Conservation (phyloP, 2,888 invertebrate species). For the Drosophila anceps region DNA sequence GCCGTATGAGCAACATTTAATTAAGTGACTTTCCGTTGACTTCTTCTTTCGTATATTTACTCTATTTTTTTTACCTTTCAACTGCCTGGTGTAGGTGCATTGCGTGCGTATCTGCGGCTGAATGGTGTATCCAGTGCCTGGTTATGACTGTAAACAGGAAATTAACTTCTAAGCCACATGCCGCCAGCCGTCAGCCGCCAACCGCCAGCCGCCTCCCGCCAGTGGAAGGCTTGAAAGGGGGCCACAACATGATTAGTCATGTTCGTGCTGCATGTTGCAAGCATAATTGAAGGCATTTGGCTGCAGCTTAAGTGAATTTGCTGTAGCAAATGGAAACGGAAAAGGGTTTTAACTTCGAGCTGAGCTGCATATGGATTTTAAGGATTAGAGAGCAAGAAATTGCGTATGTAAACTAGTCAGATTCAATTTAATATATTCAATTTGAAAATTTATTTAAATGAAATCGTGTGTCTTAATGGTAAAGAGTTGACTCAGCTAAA, state of each 20-base stretch:
- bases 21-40: slow-evolving; percentile 63
- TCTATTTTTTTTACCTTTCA: slow-evolving; percentile 1
- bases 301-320: slow-evolving; percentile 60
- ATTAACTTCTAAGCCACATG: slow-evolving; percentile 66
- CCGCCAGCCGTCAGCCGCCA: slow-evolving; percentile 7
- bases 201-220: slow-evolving; percentile 47
- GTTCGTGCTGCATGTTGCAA: slow-evolving; percentile 51
- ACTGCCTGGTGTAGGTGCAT: slow-evolving; percentile 13
- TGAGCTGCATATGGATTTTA: not conserved
- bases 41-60: slow-evolving; percentile 10
- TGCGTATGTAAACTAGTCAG: not conserved
- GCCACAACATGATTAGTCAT: slow-evolving; percentile 41
- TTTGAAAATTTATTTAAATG: not conserved
- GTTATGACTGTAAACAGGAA: slow-evolving; percentile 67
- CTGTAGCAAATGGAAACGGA: slow-evolving; percentile 48
- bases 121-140: slow-evolving; percentile 31
- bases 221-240: not conserved
- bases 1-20: slow-evolving; percentile 71
- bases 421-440: not conserved
- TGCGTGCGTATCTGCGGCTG: slow-evolving; percentile 28
- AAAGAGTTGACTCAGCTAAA: not conserved
- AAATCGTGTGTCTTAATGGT: not conserved
- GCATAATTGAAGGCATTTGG: slow-evolving; percentile 66
- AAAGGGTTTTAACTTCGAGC: slow-evolving; percentile 7
- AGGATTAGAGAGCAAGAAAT: not conserved